Evolutionary conservation across 2,888 invertebrate genomes (phyloP).

Genomic region (Mesorhabditis spiculigera): DNA sequence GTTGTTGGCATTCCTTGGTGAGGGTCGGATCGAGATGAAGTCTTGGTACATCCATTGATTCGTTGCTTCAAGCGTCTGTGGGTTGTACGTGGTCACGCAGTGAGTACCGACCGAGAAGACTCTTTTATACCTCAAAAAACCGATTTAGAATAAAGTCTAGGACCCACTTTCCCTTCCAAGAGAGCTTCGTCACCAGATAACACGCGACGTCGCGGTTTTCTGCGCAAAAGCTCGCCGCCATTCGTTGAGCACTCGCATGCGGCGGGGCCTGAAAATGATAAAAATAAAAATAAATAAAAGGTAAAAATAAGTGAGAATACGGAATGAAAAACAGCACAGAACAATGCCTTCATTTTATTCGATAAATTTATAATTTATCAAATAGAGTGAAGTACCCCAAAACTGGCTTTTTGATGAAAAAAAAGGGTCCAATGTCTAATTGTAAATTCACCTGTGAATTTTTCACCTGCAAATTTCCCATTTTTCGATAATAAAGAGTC

Average conservation of each 20-base stretch:
- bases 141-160: slow-evolving; percentile 10
- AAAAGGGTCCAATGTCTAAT: too few species aligned
- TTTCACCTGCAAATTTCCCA: too few species aligned
- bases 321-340: too few species aligned
- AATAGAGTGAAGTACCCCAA: too few species aligned
- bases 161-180: slow-evolving; percentile 87
- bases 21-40: slow-evolving; percentile 59
- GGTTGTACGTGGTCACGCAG: slow-evolving; percentile 95
- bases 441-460: too few species aligned
- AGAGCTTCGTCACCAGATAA: slow-evolving; percentile 93
- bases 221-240: slow-evolving; percentile 65
- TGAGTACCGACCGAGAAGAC: slow-evolving; percentile 91
- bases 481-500: too few species aligned
- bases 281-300: too few species aligned
- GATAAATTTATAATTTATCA: too few species aligned
- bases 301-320: too few species aligned
- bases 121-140: slow-evolving; percentile 76
- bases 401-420: too few species aligned
- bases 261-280: too few species aligned
- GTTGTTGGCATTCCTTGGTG: slow-evolving; percentile 54
- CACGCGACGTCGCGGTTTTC: slow-evolving; percentile 94
- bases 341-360: too few species aligned
- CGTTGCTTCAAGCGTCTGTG: slow-evolving; percentile 80
- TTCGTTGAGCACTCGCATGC: neutral
- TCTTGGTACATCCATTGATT: slow-evolving; percentile 73